Conservation (phyloP, 2,113 vertebrate genomes). For the Coracopsis vasa region DNA sequence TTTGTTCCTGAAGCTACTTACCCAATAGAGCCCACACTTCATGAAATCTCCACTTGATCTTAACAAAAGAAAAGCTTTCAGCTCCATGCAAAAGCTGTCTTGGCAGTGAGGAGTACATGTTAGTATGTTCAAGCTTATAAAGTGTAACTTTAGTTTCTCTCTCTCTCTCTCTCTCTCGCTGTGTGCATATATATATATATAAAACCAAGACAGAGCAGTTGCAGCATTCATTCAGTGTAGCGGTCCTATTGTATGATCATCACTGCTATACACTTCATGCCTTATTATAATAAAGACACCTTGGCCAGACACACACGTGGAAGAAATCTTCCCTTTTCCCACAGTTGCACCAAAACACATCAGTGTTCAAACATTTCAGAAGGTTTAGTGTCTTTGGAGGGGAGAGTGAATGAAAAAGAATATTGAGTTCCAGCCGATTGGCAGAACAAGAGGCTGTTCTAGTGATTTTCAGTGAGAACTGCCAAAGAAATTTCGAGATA, state of each 20-base stretch:
- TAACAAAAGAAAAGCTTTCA: neutral
- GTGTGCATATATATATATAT: neutral
- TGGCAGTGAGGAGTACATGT: neutral
- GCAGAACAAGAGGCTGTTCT: neutral
- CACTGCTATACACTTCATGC: neutral
- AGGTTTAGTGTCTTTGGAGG: neutral
- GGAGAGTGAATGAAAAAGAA: neutral
- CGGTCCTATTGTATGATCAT: neutral
- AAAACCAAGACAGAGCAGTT: neutral
- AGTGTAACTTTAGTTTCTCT: neutral
- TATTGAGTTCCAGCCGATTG: neutral
- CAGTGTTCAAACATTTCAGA: neutral
- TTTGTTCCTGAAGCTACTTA: neutral
- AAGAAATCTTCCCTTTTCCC: neutral
- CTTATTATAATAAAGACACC: neutral
- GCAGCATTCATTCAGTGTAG: neutral
- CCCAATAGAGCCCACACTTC: neutral
- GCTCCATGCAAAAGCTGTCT: neutral
- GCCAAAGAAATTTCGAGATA: neutral
- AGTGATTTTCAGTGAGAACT: neutral
- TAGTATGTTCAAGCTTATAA: neutral
- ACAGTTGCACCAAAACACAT: neutral
- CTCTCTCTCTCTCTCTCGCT: no score
- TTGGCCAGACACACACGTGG: neutral
- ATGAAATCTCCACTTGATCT: neutral